phyloP scores from a whole-genome alignment of 2,888 invertebrate genomes.

The Stenotaenia linearis region DNA sequence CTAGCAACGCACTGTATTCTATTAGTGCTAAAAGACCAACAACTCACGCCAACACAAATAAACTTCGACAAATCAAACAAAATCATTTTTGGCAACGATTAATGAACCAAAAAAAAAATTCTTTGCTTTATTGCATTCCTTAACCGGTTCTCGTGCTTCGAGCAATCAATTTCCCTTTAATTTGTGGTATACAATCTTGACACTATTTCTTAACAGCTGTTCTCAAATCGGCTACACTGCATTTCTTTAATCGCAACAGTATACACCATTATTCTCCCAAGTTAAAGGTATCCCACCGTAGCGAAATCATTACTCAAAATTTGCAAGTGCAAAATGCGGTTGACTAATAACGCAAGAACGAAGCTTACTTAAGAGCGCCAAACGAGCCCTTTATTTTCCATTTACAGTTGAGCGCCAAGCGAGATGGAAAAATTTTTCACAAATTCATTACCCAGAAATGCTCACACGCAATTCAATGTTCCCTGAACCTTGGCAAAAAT shows the following conservation, averaged over 20 bases:
- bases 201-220: background rate
- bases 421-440: background rate
- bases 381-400: conserved; percentile 10
- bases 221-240: background rate
- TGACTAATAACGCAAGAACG: background rate
- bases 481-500: background rate
- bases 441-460: background rate
- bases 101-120: background rate
- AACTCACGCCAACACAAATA: no score
- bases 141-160: background rate
- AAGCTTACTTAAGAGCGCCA: background rate
- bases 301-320: conserved; percentile 11
- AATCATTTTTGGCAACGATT: background rate
- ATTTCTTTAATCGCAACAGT: no score
- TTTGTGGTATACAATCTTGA: background rate
- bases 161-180: background rate
- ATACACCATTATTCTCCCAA: background rate
- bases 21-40: no score
- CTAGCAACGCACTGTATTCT: no score
- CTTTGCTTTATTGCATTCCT: background rate
- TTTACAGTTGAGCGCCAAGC: background rate
- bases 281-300: background rate
- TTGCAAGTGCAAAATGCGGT: background rate
- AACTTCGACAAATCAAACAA: no score
- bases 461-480: background rate